Evolutionary conservation across 2,113 vertebrate species (phyloP), one percentile per base, ranked within the genome.

Genomic region (Reinhardtius hippoglossoides): DNA sequence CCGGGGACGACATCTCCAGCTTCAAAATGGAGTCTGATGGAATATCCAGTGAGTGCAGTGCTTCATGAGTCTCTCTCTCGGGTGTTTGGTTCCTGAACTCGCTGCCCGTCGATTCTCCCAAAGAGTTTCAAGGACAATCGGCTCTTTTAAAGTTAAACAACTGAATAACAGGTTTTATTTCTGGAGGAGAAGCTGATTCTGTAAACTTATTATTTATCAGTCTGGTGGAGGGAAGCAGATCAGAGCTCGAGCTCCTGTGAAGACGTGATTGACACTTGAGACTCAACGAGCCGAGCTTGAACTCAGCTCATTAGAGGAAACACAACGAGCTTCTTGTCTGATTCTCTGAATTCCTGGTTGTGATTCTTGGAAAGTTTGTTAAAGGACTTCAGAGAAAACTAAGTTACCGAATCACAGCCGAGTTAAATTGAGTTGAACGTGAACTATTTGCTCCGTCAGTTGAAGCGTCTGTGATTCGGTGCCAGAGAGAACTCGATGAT

Each of bases 11-110:
- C 73, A 79, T 95, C 73, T 76, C 93, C 0, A 87, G 79, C 3
- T 90, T 94, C 16, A 98, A 97, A 78, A 52, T 91, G 0, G 97
- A 99, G 69, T 93, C 94, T 0, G 98, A 99, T 14, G 87, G 93
- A 0, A 74, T 98, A 67, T 99, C 97, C 2, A 94, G 98, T 99
- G 90, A 97, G 97, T 95, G 5, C 48, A 20, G 18, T 4, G 46
- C 13, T 16, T 4, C 6, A 6, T 35, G 27, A 8, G 31, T 31
- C 31, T 31, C 6, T 31, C 6, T 31, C 31, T 31, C 31, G 7
- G 31, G 6, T 31, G 44, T 48, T 48, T 16, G 15, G 18, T 18
- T 18, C 15, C 16, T 18, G 0, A 48, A 48, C 44, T 16, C 27
- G 27, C 27, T 31, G 27, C 27, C 4, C 27, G 27, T 27, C 4